Evolutionary conservation across 2,888 invertebrate genomes (phyloP).

Genomic region (Glyphotaelius pellucidus): DNA sequence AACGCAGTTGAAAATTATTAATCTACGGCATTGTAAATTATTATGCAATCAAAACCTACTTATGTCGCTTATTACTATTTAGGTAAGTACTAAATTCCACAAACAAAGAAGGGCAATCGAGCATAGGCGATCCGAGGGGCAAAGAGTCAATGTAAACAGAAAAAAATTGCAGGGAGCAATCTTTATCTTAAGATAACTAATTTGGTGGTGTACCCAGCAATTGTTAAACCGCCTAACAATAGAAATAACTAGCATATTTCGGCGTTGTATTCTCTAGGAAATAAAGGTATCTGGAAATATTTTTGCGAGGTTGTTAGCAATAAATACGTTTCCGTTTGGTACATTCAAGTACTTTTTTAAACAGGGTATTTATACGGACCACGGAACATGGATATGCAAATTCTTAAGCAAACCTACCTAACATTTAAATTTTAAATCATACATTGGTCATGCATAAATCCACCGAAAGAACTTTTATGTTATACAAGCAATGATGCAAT

Average conservation of each 20-base stretch:
- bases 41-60: conserved; percentile 44
- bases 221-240: conserved; percentile 30
- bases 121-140: not conserved
- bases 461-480: not conserved
- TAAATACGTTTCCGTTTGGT: not conserved
- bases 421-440: not conserved
- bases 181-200: conserved; percentile 1
- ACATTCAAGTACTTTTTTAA: not conserved
- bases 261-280: conserved; percentile 2
- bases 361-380: conserved; percentile 41
- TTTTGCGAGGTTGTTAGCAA: conserved; percentile 5
- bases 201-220: not conserved
- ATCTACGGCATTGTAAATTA: conserved; percentile 44
- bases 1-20: not conserved
- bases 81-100: conserved; percentile 8
- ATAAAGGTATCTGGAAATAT: not conserved
- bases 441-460: not conserved
- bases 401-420: conserved; percentile 7
- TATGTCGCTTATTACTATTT: conserved; percentile 7
- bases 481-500: not conserved
- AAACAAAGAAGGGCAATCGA: conserved; percentile 27
- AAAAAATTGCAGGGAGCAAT: conserved; percentile 43
- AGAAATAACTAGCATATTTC: not conserved
- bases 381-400: conserved; percentile 33
- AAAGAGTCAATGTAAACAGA: conserved; percentile 42